Percentiles rank a stretch among this genome's conserved stretches.
phyloP scores from a whole-genome alignment of 2,797 vertebrate species.

The Crenichthys baileyi region DNA sequence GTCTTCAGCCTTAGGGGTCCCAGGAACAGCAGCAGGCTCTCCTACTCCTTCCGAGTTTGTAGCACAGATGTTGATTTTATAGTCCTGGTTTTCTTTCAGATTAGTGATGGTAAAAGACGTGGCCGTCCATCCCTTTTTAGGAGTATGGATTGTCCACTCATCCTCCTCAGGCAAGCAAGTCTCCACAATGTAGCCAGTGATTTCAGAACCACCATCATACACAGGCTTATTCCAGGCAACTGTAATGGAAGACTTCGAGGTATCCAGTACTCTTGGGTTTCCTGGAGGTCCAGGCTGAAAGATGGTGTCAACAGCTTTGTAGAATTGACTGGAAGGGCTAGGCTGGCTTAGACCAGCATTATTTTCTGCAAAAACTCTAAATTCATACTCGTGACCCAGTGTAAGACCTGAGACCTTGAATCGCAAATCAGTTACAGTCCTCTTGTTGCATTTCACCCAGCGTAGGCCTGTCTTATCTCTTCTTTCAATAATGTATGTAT shows the following conservation, averaged over 20 bases:
- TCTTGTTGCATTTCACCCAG: conserved; percentile 99
- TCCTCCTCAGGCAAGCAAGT: conserved; percentile 95
- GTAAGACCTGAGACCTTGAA: conserved; percentile 95
- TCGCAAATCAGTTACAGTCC: conserved; percentile 91
- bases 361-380: conserved; percentile 95
- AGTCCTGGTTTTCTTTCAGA: conserved; percentile 96
- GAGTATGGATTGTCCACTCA: conserved; percentile 96
- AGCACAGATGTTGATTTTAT: conserved; percentile 96
- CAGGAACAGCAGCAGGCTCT: conserved; percentile 92
- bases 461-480: conserved; percentile 93
- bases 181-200: conserved; percentile 97
- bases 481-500: conserved; percentile 94
- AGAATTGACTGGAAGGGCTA: conserved; percentile 90
- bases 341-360: conserved; percentile 94
- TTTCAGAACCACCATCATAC: conserved; percentile 98
- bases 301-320: conserved; percentile 95
- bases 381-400: conserved; percentile 96
- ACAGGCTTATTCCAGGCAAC: conserved; percentile 98
- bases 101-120: conserved; percentile 94
- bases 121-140: conserved; percentile 88
- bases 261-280: conserved; percentile 94
- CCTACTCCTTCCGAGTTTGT: conserved; percentile 96
- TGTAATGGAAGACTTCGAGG: conserved; percentile 94
- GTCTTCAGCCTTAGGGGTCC: conserved; percentile 94
- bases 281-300: conserved; percentile 97